These are phyloP conservation scores for Gisinianus flammeolus DNA, from an alignment of 2,888 invertebrate species.

Conservation along the genomic window DNA sequence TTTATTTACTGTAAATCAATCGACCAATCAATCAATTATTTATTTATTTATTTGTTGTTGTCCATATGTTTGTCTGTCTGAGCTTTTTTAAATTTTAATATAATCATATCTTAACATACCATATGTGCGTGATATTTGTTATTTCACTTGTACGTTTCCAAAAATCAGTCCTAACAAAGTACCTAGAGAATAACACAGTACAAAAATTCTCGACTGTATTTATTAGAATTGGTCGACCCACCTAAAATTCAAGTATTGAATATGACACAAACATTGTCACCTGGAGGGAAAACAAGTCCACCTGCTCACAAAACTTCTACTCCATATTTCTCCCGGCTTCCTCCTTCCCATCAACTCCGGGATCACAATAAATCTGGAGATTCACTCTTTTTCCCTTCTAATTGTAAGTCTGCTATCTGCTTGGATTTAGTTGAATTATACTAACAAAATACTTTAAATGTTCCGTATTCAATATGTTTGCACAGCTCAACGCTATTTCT, in stretches of 20 bases:
- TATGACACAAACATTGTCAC: conserved; percentile 8
- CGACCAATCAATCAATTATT: too few relatives aligned
- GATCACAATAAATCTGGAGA: conserved; percentile 1
- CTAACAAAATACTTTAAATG: background rate
- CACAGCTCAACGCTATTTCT: background rate
- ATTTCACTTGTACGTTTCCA: too few relatives aligned
- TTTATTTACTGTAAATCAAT: too few relatives aligned
- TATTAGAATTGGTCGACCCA: conserved; percentile 36
- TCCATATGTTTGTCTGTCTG: background rate
- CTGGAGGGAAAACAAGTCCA: background rate
- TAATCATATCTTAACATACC: too few relatives aligned
- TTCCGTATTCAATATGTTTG: background rate
- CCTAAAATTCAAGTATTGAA: conserved; percentile 21
- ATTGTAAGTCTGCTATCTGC: conserved; percentile 16
- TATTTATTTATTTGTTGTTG: too few relatives aligned
- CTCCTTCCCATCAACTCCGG: background rate
- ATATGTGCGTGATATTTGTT: too few relatives aligned
- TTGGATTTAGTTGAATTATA: background rate
- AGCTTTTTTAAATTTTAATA: too few relatives aligned
- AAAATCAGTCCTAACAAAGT: too few relatives aligned
- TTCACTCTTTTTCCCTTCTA: conserved; percentile 22
- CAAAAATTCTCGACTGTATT: too few relatives aligned
- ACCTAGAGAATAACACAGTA: too few relatives aligned
- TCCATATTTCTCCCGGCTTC: conserved; percentile 11
- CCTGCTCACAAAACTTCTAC: conserved; percentile 17